Conservation (phyloP, 2,113 vertebrate genomes). For the Alces alces region DNA sequence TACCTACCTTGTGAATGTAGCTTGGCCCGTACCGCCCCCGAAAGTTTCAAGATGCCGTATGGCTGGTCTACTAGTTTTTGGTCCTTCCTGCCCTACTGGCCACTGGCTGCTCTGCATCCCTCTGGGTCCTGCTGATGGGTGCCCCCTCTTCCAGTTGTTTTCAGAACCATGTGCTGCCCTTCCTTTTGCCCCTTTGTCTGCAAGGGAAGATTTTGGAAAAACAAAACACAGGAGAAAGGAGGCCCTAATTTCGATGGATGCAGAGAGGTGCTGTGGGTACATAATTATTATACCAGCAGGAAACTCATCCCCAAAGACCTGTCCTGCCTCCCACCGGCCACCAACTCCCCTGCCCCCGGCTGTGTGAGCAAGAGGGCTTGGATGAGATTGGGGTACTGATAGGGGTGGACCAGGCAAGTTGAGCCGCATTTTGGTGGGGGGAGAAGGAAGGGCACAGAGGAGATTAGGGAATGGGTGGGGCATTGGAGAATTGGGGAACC, state of each 20-base stretch:
- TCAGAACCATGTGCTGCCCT: background rate
- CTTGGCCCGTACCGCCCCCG: accelerated
- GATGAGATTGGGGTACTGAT: background rate
- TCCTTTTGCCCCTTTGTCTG: background rate
- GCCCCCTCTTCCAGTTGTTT: background rate
- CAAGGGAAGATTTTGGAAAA: background rate
- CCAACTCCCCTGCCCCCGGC: background rate
- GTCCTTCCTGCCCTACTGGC: too few relatives aligned
- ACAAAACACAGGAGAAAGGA: background rate
- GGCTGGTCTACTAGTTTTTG: accelerated
- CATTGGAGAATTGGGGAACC: background rate
- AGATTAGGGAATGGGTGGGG: background rate
- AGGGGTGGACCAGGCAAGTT: background rate
- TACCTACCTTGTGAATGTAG: background rate
- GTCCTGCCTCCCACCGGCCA: too few relatives aligned
- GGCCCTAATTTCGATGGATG: background rate
- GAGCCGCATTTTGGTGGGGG: background rate
- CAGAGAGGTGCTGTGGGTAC: background rate
- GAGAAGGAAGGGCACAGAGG: background rate
- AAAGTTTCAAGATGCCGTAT: accelerated
- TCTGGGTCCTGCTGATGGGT: background rate
- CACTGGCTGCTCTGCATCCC: background rate
- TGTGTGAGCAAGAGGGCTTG: background rate
- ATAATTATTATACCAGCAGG: background rate
- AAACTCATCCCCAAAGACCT: background rate